Evolutionary conservation across 2,888 invertebrate genomes (phyloP).

Genomic region (Gryllus longicercus): DNA sequence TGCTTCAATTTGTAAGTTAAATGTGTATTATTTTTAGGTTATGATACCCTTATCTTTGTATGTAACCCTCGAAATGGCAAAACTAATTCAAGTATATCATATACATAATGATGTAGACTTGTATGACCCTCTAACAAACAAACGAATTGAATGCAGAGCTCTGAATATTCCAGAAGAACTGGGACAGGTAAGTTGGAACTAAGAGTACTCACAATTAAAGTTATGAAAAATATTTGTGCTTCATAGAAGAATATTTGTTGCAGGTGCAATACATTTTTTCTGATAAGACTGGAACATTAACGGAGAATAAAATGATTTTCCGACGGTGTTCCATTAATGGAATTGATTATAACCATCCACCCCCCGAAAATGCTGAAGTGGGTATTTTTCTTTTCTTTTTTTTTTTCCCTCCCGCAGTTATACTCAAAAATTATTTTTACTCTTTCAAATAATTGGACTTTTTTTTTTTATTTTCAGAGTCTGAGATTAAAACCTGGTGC

Average conservation of each 20-base stretch:
- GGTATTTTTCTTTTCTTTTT: neutral
- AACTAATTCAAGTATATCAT: conserved; percentile 91
- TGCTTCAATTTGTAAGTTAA: neutral
- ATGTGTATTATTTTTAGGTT: conserved; percentile 55
- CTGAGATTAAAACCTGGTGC: conserved; percentile 49
- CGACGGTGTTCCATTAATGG: conserved; percentile 85
- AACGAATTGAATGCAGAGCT: conserved; percentile 83
- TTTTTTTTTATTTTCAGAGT: conserved; percentile 33
- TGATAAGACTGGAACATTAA: conserved; percentile 96
- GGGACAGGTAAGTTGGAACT: conserved; percentile 64
- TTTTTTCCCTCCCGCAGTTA: neutral
- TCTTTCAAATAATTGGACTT: neutral
- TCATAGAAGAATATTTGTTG: conserved; percentile 29
- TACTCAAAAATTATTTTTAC: neutral
- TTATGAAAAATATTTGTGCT: conserved; percentile 12
- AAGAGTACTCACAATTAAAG: neutral
- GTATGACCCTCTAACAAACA: conserved; percentile 79
- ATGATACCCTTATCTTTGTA: conserved; percentile 96
- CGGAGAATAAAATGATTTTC: conserved; percentile 97
- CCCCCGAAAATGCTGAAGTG: conserved; percentile 54
- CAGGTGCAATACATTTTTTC: conserved; percentile 87
- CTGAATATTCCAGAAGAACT: conserved; percentile 96
- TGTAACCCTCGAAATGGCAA: conserved; percentile 95
- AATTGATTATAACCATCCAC: conserved; percentile 81
- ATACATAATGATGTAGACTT: conserved; percentile 87